phyloP scores from a whole-genome alignment of 2,888 invertebrate species.

The Phrixothrix hirtus region DNA sequence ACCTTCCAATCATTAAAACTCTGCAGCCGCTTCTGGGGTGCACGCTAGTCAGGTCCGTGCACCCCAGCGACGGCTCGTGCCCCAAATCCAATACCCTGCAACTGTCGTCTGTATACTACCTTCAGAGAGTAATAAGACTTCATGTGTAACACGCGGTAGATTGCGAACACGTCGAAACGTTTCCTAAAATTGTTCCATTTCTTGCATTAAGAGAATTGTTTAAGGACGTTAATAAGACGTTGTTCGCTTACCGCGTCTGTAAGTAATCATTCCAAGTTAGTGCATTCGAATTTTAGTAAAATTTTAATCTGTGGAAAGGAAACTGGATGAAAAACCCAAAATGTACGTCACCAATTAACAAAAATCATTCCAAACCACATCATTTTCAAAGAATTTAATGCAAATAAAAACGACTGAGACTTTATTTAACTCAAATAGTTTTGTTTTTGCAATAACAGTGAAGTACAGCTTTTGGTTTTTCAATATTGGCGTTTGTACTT shows the following conservation, averaged over 20 bases:
- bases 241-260: conserved; percentile 42
- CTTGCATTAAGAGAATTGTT: conserved; percentile 30
- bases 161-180: conserved; percentile 32
- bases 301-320: conserved; percentile 7
- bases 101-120: conserved; percentile 45
- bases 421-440: too few relatives aligned
- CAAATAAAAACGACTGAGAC: too few relatives aligned
- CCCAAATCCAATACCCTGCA: conserved; percentile 38
- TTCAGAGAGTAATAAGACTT: conserved; percentile 58
- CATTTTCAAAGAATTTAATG: too few relatives aligned
- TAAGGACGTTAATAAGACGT: conserved; percentile 13
- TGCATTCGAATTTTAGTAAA: conserved; percentile 35
- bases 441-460: neutral
- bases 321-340: conserved; percentile 18
- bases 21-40: conserved; percentile 45
- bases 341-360: conserved; percentile 8
- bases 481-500: conserved; percentile 6
- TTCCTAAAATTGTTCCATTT: conserved; percentile 10
- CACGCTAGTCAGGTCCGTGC: conserved; percentile 52
- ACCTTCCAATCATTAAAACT: conserved; percentile 43
- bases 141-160: conserved; percentile 38
- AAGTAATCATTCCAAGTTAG: conserved; percentile 49
- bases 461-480: conserved; percentile 1
- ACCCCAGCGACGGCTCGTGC: conserved; percentile 43
- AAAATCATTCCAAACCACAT: too few relatives aligned